Evolutionary conservation across 2,888 invertebrate genomes (phyloP), one percentile per base, ranked within the genome.

Genomic region (Dynastes tityus): DNA sequence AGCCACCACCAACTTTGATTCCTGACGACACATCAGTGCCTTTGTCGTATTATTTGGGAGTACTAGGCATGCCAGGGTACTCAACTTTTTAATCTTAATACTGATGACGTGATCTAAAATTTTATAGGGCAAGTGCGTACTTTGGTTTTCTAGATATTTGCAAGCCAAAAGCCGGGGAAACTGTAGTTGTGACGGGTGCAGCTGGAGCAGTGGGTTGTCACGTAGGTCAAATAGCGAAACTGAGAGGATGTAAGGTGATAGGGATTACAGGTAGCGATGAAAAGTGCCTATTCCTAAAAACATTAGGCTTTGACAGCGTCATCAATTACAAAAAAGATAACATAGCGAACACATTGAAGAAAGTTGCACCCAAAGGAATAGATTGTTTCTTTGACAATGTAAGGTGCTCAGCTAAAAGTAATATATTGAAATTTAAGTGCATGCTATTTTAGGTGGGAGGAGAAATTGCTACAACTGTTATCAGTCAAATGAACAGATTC

Each of bases 321-420:
- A 93, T 92, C 80, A 95, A 95, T 88, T 95, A 95, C 87, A 95
- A 95, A 88, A 89, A 88, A 2, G 86, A 92, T 83, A 91, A 90
- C 55, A 88, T 95, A 13, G 90, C 90, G 80, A 89, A 92, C 86
- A 91, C 90, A 58, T 88, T 95, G 13, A 91, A 90, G 80, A 89
- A 92, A 86, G 89, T 88, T 76, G 94, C 94, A 11, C 94, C 94
- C 0, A 88, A 93, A 16, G 94, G 94, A 1, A 88, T 95, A 0
- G 94, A 95, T 85, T 93, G 94, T 84, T 95, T 93, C 84, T 95
- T 95, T 85, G 95, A 95, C 86, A 95, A 95, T 87, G 95, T 94
- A 32, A 94, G 11, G 32, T 5, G 32, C 5, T 55, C 16, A 0
- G n/a, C 2, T 3, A 55, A 55, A 55, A 55, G 22, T 8, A 37